phyloP scores from a whole-genome alignment of 2,113 vertebrate genomes.

The Furnarius figulus region DNA sequence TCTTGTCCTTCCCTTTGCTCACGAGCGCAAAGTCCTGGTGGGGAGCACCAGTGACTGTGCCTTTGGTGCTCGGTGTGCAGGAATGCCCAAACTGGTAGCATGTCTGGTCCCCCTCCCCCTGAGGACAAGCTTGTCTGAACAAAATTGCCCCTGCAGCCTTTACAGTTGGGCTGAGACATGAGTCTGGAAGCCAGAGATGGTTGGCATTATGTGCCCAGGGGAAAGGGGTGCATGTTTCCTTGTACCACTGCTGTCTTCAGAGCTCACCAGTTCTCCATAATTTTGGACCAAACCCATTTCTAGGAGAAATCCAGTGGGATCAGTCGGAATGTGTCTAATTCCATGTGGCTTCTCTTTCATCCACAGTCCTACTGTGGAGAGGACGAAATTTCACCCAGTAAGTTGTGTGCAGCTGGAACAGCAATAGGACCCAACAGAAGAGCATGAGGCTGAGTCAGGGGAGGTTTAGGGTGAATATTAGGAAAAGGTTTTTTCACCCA shows the following conservation, averaged over 20 bases:
- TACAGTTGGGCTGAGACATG: not conserved
- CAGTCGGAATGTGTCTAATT: not conserved
- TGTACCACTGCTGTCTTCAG: not conserved
- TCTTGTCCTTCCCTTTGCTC: not conserved
- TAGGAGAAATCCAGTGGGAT: not conserved
- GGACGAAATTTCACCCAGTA: rapidly evolving
- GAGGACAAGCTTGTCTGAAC: not conserved
- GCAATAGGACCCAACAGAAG: not conserved
- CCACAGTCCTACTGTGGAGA: not conserved
- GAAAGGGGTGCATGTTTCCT: not conserved
- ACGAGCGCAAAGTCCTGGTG: not conserved
- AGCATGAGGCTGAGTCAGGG: not conserved
- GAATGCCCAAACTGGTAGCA: not conserved
- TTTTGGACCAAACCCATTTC: not conserved
- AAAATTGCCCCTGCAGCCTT: not conserved
- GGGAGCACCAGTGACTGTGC: not conserved
- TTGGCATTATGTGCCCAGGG: not conserved
- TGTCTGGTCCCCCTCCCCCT: not conserved
- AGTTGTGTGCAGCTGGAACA: not conserved
- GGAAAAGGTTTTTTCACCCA: not conserved
- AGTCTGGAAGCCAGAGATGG: not conserved
- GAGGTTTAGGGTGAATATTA: not conserved
- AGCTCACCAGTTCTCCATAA: not conserved
- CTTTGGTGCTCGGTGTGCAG: not conserved
- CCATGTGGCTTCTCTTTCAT: not conserved